Percentiles rank a stretch among this genome's conserved stretches.
phyloP scores from a whole-genome alignment of 2,797 vertebrate species.

The Choloepus didactylus region DNA sequence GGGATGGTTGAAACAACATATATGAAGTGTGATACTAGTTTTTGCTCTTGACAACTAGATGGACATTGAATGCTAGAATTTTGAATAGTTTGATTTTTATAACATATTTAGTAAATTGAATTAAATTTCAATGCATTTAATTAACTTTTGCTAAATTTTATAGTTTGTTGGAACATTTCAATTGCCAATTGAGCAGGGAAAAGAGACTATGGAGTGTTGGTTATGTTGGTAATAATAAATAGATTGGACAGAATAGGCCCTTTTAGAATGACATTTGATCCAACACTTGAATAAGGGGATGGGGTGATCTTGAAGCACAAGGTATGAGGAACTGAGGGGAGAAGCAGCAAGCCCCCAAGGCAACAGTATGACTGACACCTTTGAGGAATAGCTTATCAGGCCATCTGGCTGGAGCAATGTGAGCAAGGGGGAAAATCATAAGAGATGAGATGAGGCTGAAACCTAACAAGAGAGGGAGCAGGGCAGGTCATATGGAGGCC shows the following conservation, averaged over 20 bases:
- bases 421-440: neutral
- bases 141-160: neutral
- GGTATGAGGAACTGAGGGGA: neutral
- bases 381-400: neutral
- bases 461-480: fast-evolving
- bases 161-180: neutral
- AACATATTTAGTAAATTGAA: neutral
- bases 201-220: neutral
- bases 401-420: fast-evolving
- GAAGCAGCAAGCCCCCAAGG: fast-evolving
- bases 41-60: neutral
- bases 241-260: fast-evolving
- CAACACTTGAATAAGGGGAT: neutral
- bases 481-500: neutral
- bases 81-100: neutral
- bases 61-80: neutral
- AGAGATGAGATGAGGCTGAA: neutral
- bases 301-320: neutral
- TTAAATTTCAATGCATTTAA: neutral
- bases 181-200: neutral
- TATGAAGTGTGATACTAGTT: neutral
- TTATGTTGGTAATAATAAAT: no score
- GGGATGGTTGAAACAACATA: neutral
- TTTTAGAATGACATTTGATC: no score
- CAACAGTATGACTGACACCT: neutral